phyloP scores from a whole-genome alignment of 2,797 vertebrate genomes.

The Gallinago nigripennis region DNA sequence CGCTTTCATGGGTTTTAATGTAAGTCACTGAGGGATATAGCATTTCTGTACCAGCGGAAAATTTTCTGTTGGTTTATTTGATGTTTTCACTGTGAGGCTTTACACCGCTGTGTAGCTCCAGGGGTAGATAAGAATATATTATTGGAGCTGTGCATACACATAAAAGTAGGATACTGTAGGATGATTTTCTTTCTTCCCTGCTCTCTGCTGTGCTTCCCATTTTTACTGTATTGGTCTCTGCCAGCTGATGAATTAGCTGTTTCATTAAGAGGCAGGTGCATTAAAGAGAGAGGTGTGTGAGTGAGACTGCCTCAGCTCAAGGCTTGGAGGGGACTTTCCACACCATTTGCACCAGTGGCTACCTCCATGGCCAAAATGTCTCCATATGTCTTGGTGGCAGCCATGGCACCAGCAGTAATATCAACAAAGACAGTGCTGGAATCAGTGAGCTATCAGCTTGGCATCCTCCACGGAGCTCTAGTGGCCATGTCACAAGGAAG shows the following conservation, averaged over 20 bases:
- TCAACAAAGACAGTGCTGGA: not conserved
- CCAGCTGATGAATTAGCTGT: not conserved
- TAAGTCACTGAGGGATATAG: not conserved
- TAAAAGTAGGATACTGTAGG: not conserved
- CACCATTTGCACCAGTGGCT: not conserved
- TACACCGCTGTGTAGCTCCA: not conserved
- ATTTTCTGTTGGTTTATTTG: not conserved
- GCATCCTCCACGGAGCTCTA: not conserved
- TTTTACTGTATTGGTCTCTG: not conserved
- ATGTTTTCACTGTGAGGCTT: not conserved
- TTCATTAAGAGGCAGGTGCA: not conserved
- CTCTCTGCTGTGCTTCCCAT: not conserved
- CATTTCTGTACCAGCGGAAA: not conserved
- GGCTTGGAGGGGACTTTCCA: not conserved
- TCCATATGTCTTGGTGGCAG: not conserved
- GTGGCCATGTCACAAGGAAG: not conserved
- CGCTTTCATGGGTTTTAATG: not conserved
- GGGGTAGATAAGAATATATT: not conserved
- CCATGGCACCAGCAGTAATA: not conserved
- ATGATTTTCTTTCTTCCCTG: not conserved
- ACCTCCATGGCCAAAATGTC: not conserved
- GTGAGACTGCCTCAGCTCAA: not conserved
- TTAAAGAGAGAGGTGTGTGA: not conserved
- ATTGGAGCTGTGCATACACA: not conserved
- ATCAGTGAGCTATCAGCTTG: not conserved